A percentile compares a stretch with the other conserved stretches of the same genome.
phyloP scores from a whole-genome alignment of 2,797 vertebrate species.

The Acestrorhynchus altus region DNA sequence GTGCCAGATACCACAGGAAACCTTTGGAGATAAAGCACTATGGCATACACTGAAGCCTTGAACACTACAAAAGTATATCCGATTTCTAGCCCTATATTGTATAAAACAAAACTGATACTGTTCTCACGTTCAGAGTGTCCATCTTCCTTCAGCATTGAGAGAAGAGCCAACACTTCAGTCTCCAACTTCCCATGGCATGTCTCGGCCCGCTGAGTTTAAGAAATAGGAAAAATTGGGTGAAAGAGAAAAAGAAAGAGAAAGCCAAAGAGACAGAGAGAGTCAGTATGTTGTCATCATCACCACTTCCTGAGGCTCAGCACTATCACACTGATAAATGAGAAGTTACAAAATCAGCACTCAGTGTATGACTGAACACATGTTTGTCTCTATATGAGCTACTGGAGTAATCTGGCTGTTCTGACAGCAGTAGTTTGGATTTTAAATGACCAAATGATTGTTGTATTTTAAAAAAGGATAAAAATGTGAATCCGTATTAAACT shows the following conservation, averaged over 20 bases:
- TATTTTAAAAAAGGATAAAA: too few species aligned
- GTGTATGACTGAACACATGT: background rate
- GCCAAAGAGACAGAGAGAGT: background rate
- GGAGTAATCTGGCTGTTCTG: background rate
- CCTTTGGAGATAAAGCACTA: too few species aligned
- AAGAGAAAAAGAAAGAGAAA: constrained; percentile 15
- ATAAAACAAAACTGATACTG: constrained; percentile 8
- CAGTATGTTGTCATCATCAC: background rate
- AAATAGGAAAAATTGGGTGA: background rate
- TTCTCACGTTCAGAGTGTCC: constrained; percentile 84
- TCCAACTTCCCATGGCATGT: constrained; percentile 84
- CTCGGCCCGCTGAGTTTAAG: constrained; percentile 86
- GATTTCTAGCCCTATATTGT: background rate
- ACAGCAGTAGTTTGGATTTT: too few species aligned
- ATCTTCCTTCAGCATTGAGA: constrained; percentile 82
- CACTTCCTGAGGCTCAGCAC: background rate
- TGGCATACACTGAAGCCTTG: too few species aligned
- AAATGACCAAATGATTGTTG: too few species aligned
- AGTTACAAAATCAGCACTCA: background rate
- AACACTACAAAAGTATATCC: too few species aligned
- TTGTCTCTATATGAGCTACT: too few species aligned
- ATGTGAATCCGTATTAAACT: too few species aligned
- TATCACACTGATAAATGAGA: background rate
- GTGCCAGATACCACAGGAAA: too few species aligned
- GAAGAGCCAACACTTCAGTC: constrained; percentile 82